Conservation (phyloP, 2,797 vertebrate genomes). For the Nyctibius grandis region DNA sequence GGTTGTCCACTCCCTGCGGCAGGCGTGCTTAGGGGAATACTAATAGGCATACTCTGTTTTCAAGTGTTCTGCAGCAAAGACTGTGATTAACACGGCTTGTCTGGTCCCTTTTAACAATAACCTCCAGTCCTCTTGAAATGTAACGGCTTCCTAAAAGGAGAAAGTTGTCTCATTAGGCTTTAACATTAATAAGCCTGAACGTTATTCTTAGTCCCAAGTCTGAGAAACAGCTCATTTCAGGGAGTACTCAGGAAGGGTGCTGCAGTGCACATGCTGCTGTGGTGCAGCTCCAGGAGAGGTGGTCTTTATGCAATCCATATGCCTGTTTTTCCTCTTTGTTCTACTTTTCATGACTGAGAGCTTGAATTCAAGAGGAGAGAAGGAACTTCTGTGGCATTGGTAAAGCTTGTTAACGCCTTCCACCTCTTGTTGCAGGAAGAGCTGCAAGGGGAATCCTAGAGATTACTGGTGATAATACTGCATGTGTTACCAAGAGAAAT, state of each 20-base stretch:
- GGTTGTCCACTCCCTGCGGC: background rate
- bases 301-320: background rate
- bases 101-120: background rate
- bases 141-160: slow-evolving; percentile 8
- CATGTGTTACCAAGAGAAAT: background rate
- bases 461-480: background rate
- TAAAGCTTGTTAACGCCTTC: background rate
- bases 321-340: background rate
- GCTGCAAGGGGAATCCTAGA: background rate
- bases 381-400: background rate
- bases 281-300: background rate
- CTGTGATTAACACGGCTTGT: background rate
- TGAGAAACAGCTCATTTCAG: background rate
- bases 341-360: background rate
- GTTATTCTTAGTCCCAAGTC: background rate
- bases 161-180: background rate
- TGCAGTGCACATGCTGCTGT: background rate
- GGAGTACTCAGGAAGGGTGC: background rate
- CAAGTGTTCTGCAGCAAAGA: background rate
- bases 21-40: background rate
- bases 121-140: background rate
- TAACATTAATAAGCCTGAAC: background rate
- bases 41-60: background rate
- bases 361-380: background rate
- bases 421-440: background rate